Evolutionary conservation across 92 coral and sea anemone species (phyloP), one percentile per base, ranked within the genome.

Genomic region (Zoanthus gigantus): DNA sequence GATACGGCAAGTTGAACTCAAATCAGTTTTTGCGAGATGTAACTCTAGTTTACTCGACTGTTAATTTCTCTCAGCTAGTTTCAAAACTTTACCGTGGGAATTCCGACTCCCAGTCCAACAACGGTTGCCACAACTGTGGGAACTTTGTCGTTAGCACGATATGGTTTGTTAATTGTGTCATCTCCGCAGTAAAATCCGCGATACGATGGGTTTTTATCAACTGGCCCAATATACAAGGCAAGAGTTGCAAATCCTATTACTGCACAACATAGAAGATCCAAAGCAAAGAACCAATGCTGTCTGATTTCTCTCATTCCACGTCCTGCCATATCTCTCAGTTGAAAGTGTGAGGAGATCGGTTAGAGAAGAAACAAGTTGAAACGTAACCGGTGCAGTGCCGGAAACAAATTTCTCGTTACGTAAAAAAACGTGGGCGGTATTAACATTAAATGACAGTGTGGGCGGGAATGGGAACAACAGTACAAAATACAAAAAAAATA

Each of bases 181-280:
- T 97, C 99, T 42, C 88, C 82, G 74, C 99, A 97, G 79, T 93
- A 95, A 82, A 97, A 97, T 3, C 99, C 99, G 0, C 98, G 93
- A 23, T 77, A 92, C 68, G 93, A 97, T 3, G 99, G 99, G 8
- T 66, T 71, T 3, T 66, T 81, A 10, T 81, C 85, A 3, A 81
- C 34, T 0, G 85, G 85, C n/a, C 74, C 75, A 10, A 81, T 15
- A 81, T 81, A 81, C 46, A 81, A 48, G 34, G 63, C 57, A 44
- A 81, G 85, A 45, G 85, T 63, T 81, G 44, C 60, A 47, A 81
- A 4, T 0, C 85, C 85, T 66, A 81, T 63, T 13, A 46, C 85
- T 23, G 47, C 85, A 81, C 85, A 81, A 42, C 85, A 81, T 60
- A 81, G 15, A 34, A 81, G 17, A 66, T 81, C 85, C 17, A 81